Conservation (phyloP, 2,888 invertebrate species). For the Antheraea assamensis region DNA sequence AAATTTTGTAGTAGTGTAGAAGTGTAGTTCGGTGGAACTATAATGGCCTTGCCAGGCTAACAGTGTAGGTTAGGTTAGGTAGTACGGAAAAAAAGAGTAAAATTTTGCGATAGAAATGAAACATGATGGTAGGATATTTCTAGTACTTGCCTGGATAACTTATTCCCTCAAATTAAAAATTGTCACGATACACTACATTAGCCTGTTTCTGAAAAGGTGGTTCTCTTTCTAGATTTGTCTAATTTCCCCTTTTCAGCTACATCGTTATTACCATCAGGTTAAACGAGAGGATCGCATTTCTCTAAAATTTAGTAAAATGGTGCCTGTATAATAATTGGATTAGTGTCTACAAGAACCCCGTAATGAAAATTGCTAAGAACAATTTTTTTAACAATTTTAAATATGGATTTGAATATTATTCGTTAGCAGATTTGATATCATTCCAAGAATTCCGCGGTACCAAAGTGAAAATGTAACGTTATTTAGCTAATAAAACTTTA, state of each 20-base stretch:
- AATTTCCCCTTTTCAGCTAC: not conserved
- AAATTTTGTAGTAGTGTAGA: too few species aligned
- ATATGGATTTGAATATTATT: not conserved
- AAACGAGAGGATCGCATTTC: not conserved
- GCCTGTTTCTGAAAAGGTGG: too few species aligned
- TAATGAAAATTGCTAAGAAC: not conserved
- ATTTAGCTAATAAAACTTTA: conserved; percentile 12
- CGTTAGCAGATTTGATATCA: not conserved
- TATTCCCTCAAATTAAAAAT: too few species aligned
- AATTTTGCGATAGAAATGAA: too few species aligned
- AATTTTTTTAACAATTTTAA: not conserved
- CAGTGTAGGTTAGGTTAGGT: too few species aligned
- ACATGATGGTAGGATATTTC: not conserved
- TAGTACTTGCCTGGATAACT: not conserved
- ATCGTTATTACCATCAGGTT: not conserved
- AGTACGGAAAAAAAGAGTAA: too few species aligned
- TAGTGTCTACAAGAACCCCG: not conserved
- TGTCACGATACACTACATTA: too few species aligned
- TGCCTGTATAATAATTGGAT: not conserved
- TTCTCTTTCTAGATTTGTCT: too few species aligned
- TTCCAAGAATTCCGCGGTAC: not conserved
- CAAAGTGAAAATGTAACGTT: not conserved
- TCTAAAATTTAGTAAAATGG: not conserved
- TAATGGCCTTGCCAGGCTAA: too few species aligned
- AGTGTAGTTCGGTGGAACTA: too few species aligned